A percentile compares a stretch with the other conserved stretches of the same genome.
phyloP scores from a whole-genome alignment of 2,113 vertebrate genomes.

The Anhinga rufa region DNA sequence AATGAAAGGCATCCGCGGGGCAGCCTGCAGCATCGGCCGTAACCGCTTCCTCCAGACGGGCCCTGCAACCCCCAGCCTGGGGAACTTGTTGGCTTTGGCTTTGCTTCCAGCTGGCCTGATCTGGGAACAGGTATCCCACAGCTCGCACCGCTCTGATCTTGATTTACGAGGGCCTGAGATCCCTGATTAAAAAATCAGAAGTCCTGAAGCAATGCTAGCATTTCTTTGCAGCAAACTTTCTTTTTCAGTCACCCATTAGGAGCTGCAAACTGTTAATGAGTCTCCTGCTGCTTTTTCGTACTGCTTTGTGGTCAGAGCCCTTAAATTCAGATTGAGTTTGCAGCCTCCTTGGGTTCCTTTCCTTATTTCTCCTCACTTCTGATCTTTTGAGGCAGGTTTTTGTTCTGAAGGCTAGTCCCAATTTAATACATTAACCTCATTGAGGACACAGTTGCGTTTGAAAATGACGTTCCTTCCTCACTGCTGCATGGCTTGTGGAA shows the following conservation, averaged over 20 bases:
- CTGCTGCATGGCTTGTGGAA: neutral
- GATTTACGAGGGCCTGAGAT: constrained; percentile 15
- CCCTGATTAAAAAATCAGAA: neutral
- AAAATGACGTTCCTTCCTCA: neutral
- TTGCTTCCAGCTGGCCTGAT: constrained; percentile 35
- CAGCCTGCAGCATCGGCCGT: neutral
- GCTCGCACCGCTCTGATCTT: neutral
- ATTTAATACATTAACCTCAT: neutral
- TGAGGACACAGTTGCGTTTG: neutral
- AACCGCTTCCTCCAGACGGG: neutral
- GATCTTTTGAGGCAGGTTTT: neutral
- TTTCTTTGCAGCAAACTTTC: neutral
- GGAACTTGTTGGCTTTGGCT: constrained; percentile 14
- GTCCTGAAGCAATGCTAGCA: neutral
- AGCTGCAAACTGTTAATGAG: neutral
- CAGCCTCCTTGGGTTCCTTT: neutral
- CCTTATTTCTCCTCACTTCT: neutral
- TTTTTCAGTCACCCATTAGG: neutral
- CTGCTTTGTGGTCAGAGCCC: neutral
- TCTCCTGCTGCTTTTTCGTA: neutral
- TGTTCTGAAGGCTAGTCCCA: neutral
- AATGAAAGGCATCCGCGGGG: neutral
- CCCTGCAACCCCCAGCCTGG: neutral
- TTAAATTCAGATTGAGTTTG: neutral
- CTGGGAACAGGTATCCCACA: constrained; percentile 1